Conservation (phyloP, 2,888 invertebrate species). For the Lamproptera curius region DNA sequence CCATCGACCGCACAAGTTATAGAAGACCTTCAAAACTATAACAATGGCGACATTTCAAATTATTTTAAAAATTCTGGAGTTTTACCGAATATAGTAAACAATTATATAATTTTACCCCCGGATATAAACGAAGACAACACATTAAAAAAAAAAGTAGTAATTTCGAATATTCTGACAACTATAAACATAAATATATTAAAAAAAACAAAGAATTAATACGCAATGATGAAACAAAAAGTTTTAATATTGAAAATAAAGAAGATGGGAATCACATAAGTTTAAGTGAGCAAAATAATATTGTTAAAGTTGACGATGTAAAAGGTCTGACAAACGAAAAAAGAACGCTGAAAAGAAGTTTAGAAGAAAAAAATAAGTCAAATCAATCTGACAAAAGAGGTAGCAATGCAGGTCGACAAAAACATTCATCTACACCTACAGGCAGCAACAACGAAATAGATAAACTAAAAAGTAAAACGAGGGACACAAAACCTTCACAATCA, state of each 20-base stretch:
- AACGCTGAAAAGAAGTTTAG: conserved; percentile 17
- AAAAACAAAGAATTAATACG: neutral
- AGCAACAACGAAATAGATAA: neutral
- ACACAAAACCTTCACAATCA: neutral
- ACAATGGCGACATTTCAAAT: conserved; percentile 2
- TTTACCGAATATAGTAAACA: conserved; percentile 39
- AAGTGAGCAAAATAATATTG: no score
- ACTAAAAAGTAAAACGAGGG: neutral
- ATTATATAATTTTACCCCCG: conserved; percentile 41
- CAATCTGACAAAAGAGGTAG: neutral
- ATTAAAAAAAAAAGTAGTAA: neutral
- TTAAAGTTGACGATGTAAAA: no score
- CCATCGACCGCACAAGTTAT: neutral
- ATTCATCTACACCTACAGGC: no score
- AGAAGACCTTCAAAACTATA: neutral
- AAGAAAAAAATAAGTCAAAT: conserved; percentile 11
- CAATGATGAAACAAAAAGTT: neutral
- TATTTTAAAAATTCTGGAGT: neutral
- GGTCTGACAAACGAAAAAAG: no score
- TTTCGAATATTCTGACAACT: neutral
- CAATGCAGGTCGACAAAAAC: neutral
- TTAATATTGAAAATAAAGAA: no score
- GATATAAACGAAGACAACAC: conserved; percentile 28
- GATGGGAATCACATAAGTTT: no score
- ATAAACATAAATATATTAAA: conserved; percentile 6